Evolutionary conservation across 2,888 invertebrate species (phyloP).

Genomic region (Himalopsyche anomala): DNA sequence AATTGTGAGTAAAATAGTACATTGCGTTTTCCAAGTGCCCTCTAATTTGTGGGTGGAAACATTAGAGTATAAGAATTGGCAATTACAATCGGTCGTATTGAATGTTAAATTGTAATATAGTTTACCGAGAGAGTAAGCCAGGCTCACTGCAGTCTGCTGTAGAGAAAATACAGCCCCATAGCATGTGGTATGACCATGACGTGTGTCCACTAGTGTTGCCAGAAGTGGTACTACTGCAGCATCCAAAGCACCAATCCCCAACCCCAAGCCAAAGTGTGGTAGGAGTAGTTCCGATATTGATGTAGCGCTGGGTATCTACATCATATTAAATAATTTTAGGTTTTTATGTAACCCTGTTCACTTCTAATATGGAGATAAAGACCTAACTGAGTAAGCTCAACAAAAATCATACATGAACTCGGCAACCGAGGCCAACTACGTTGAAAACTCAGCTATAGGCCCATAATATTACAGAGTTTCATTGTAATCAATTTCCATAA

Average conservation of each 20-base stretch:
- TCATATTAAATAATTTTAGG: not conserved
- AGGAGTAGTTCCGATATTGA: conserved; percentile 80
- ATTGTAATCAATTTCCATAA: too few species aligned
- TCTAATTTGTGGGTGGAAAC: too few species aligned
- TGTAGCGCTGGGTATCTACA: conserved; percentile 80
- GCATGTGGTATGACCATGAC: conserved; percentile 77
- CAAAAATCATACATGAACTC: too few species aligned
- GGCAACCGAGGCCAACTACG: too few species aligned
- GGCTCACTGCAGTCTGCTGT: conserved; percentile 88
- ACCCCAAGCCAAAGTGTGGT: conserved; percentile 87
- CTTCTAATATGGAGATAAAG: not conserved
- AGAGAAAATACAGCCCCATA: conserved; percentile 90
- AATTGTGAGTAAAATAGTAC: too few species aligned
- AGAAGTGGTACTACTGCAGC: conserved; percentile 87
- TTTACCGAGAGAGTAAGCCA: conserved; percentile 87
- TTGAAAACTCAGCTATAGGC: too few species aligned
- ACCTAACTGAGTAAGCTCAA: not conserved
- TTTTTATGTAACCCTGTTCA: not conserved
- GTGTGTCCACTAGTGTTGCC: conserved; percentile 82
- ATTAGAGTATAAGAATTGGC: too few species aligned
- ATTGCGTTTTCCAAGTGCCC: too few species aligned
- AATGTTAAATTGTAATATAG: not conserved
- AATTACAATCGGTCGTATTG: too few species aligned
- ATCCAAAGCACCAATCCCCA: conserved; percentile 88
- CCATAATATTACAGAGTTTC: too few species aligned